Evolutionary conservation across 2,797 vertebrate species (phyloP).

Genomic region (Anisognathus igniventris): DNA sequence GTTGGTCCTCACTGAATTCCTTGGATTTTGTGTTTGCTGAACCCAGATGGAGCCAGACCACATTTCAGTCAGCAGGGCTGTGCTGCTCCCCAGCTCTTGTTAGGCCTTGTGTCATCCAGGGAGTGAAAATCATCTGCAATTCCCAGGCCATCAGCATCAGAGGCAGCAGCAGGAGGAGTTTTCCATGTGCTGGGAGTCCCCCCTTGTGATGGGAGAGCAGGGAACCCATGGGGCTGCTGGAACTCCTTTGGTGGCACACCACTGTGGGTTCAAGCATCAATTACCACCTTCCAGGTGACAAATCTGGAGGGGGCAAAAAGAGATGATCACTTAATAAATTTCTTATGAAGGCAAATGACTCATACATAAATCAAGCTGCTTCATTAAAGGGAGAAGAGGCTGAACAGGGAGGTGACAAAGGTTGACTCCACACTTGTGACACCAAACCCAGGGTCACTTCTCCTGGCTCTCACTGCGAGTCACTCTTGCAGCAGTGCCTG

Average conservation of each 20-base stretch:
- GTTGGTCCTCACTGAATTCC: not conserved
- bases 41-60: not conserved
- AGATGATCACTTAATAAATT: slow-evolving; percentile 71
- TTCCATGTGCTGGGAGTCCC: not conserved
- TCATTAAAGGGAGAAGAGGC: slow-evolving; percentile 53
- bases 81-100: not conserved
- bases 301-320: slow-evolving; percentile 16
- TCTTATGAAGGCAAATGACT: slow-evolving; percentile 71
- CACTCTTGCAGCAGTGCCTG: not conserved
- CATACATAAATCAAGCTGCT: slow-evolving; percentile 60
- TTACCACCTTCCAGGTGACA: slow-evolving; percentile 45
- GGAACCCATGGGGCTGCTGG: not conserved
- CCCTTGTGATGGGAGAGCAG: not conserved
- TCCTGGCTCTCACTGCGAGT: not conserved
- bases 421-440: slow-evolving; percentile 46
- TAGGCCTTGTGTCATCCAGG: not conserved
- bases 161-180: not conserved
- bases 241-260: not conserved
- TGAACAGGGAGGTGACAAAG: slow-evolving; percentile 14
- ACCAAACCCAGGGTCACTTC: not conserved
- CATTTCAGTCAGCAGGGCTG: not conserved
- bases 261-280: slow-evolving; percentile 35
- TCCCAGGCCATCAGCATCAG: not conserved
- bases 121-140: not conserved
- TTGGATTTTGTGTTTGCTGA: not conserved